Base-by-base conservation (phyloP, 2,888 invertebrate species). In the Parthenolecanium corni region DNA sequence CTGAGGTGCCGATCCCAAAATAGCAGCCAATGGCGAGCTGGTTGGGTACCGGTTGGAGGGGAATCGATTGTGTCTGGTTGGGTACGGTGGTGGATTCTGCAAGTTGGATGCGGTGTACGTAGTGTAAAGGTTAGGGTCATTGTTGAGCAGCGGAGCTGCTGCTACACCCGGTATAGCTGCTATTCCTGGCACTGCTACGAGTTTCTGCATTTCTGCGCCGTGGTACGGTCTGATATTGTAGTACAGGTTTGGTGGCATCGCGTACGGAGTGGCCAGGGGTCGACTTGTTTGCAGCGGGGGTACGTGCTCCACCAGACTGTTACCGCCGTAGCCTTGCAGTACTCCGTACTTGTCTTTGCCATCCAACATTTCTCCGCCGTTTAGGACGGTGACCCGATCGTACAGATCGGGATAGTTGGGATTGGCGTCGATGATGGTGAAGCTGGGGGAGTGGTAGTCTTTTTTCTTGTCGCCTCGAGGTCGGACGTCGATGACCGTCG, bases 391-490 rank as follows among this genome's bases (percentile, higher is more conserved):
- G 53, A 31, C 9, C 9, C 31, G 31, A 9, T 31, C 31, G 9
- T 6, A 31, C 31, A 9, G 5, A 31, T 31, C 31, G 5, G 31
- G 31, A 31, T 31, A 14, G n/a, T 36, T 64, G 9, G 67, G 68
- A 18, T 67, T 66, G 14, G 66, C 67, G 38, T 68, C 68, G 20
- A 68, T 65, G 38, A 68, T 68, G 2, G 67, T 67, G 54, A 67
- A 67, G 44, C 64, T 67, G 11, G 67, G 66, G n/a, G 56, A 40
- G 44, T 21, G 23, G 3, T 40, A 14, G 11, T 25, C 2, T 18
- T 53, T 20, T 14, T 53, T 53, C 14, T 52, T 52, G n/a, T 52
- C 31, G n/a, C 52, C 52, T 6, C 53, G 5, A 9, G 54, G 54
- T 14, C 53, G 46, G 2, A 54, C 44, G 36, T 51, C 51, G n/a